These are phyloP conservation scores for Brienomyrus brachyistius DNA, from an alignment of 2,113 vertebrate species.

Conservation along the genomic window DNA sequence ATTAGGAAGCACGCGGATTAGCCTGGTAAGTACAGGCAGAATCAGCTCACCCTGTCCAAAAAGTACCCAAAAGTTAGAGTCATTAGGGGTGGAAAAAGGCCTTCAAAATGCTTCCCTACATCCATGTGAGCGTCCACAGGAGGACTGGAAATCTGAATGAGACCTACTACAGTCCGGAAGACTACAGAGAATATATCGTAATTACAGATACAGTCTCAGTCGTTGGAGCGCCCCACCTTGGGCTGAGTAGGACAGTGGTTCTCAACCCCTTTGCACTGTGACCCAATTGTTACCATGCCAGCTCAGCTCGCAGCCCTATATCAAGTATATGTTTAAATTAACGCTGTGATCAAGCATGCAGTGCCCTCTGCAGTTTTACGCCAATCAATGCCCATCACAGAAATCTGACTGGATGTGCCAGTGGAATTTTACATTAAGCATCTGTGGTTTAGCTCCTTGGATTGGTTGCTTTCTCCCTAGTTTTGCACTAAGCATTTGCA, in stretches of 20 bases:
- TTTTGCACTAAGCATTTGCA: no score
- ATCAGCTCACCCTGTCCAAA: not conserved
- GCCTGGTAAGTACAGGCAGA: not conserved
- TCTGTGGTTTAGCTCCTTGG: no score
- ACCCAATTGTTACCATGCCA: no score
- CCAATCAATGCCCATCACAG: no score
- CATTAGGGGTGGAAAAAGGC: not conserved
- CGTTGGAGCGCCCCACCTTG: not conserved
- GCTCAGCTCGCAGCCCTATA: no score
- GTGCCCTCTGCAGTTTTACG: no score
- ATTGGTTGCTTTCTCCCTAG: no score
- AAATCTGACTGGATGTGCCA: no score
- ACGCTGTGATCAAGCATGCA: no score
- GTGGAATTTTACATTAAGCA: no score
- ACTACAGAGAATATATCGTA: not conserved
- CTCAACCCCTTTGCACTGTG: no score
- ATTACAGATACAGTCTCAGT: not conserved
- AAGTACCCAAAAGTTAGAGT: not conserved
- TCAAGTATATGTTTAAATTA: no score
- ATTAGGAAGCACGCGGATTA: not conserved
- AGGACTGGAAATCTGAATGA: not conserved
- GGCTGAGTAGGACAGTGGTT: not conserved
- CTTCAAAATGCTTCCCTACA: not conserved
- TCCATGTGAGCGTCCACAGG: not conserved
- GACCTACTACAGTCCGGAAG: not conserved